A percentile compares a stretch with the other conserved stretches of the same genome.
Evolutionary conservation across 2,888 invertebrate species (phyloP).

Genomic region (Napeogenes sylphis): DNA sequence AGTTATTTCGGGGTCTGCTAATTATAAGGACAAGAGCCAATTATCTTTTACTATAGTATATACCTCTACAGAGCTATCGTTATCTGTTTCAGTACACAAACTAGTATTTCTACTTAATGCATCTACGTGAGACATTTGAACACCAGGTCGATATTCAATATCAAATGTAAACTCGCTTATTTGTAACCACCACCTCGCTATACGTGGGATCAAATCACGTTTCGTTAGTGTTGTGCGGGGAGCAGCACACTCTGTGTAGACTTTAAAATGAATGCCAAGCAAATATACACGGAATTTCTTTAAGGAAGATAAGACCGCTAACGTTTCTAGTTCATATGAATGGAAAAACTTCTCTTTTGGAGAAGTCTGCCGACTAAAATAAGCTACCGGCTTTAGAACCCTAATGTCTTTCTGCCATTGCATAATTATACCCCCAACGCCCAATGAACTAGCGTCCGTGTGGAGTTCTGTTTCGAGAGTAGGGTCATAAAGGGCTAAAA

Average conservation of each 20-base stretch:
- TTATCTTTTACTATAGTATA: slow-evolving; percentile 13
- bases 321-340: slow-evolving; percentile 34
- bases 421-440: slow-evolving; percentile 40
- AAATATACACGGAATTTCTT: slow-evolving; percentile 37
- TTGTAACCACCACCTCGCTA: slow-evolving; percentile 43
- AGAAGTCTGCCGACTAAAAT: slow-evolving; percentile 33
- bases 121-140: slow-evolving; percentile 41
- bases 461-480: no score
- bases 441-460: slow-evolving; percentile 39
- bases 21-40: slow-evolving; percentile 30
- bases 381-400: slow-evolving; percentile 31
- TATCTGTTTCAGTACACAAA: not conserved
- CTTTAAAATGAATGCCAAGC: slow-evolving; percentile 31
- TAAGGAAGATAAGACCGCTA: slow-evolving; percentile 36
- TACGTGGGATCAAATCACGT: slow-evolving; percentile 36
- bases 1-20: slow-evolving; percentile 26
- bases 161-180: slow-evolving; percentile 39
- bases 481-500: slow-evolving; percentile 42
- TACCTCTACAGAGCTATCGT: not conserved
- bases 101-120: slow-evolving; percentile 31
- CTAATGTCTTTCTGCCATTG: slow-evolving; percentile 16
- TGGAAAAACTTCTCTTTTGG: slow-evolving; percentile 29
- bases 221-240: slow-evolving; percentile 37
- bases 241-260: slow-evolving; percentile 39
- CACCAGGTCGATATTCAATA: slow-evolving; percentile 40